A percentile compares a stretch with the other conserved stretches of the same genome.
phyloP scores from a whole-genome alignment of 2,797 vertebrate species.

The Ctenochaetus hawaiiensis region DNA sequence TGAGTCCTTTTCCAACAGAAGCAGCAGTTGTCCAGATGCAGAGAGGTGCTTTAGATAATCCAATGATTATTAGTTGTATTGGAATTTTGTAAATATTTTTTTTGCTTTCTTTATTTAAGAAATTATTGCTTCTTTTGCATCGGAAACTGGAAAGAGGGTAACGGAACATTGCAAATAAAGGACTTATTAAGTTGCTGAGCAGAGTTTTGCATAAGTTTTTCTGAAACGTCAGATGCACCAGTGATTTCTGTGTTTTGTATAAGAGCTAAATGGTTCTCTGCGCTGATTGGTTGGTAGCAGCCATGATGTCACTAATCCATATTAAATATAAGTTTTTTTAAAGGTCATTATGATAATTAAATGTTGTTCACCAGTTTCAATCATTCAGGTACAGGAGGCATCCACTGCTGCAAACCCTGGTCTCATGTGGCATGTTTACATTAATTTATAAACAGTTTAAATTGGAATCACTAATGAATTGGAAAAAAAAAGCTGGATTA shows the following conservation, averaged over 20 bases:
- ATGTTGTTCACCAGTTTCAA: neutral
- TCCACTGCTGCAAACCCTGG: neutral
- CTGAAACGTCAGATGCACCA: neutral
- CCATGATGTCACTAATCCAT: neutral
- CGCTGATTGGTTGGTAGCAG: neutral
- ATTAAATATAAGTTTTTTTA: neutral
- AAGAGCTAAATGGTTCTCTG: neutral
- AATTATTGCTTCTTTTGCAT: slow-evolving; percentile 94
- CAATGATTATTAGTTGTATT: slow-evolving; percentile 91
- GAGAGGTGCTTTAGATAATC: slow-evolving; percentile 92
- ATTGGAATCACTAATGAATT: no score
- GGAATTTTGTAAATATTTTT: slow-evolving; percentile 94
- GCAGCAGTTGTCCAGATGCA: slow-evolving; percentile 87
- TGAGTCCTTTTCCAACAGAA: slow-evolving; percentile 84
- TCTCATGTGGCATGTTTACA: neutral
- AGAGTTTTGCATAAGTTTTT: slow-evolving; percentile 55
- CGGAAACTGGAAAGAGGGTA: slow-evolving; percentile 92
- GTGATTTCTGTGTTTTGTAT: neutral
- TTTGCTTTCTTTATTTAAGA: slow-evolving; percentile 94
- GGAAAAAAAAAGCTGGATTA: neutral
- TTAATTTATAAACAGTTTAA: neutral
- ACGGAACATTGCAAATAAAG: slow-evolving; percentile 90
- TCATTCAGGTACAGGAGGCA: neutral
- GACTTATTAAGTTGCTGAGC: slow-evolving; percentile 84
- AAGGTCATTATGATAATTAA: neutral